These are phyloP conservation scores for Phalacrocorax carbo DNA, from an alignment of 2,113 vertebrate species.

Conservation along the genomic window DNA sequence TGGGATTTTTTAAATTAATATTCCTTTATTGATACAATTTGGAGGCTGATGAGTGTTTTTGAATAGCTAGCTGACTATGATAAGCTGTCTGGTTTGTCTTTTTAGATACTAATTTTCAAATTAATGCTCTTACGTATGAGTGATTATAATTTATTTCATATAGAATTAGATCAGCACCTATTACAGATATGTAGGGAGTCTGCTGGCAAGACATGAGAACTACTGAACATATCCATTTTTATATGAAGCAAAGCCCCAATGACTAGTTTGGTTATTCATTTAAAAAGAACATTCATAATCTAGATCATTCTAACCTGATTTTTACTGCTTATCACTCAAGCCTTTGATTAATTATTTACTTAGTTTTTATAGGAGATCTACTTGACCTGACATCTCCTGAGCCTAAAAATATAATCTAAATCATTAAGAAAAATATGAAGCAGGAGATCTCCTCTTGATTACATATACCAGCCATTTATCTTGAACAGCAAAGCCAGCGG, in stretches of 20 bases:
- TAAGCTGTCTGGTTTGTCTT: background rate
- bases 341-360: background rate
- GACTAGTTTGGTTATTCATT: background rate
- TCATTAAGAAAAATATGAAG: background rate
- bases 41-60: background rate
- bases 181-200: background rate
- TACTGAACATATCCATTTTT: background rate
- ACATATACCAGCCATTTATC: background rate
- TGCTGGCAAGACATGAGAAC: background rate
- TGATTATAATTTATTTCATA: background rate
- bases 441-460: background rate
- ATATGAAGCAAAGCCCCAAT: background rate
- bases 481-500: background rate
- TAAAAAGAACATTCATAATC: background rate
- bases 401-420: background rate
- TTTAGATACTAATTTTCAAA: background rate
- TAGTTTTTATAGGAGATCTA: background rate
- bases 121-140: background rate
- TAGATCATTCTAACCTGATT: background rate
- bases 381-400: background rate
- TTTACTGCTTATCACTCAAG: background rate
- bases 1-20: background rate
- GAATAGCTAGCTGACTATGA: background rate
- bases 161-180: background rate
- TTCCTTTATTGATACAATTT: background rate